Evolutionary conservation across 2,888 invertebrate genomes (phyloP), one percentile per base, ranked within the genome.

Genomic region (Caenorhabditis angaria): DNA sequence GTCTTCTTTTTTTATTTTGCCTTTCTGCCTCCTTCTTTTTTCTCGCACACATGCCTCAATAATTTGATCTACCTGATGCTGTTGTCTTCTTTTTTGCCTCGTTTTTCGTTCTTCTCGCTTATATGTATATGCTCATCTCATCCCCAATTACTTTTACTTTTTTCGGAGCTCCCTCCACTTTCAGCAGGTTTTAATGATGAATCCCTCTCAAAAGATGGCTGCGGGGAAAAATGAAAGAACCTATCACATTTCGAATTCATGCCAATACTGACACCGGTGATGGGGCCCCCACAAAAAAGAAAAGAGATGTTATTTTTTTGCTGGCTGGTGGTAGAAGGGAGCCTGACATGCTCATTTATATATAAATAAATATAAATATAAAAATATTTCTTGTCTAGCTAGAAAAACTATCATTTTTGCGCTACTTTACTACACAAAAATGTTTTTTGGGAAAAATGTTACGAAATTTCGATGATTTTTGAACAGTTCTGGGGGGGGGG

Each of bases 241-340:
- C 63, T 69, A 70, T 70, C 69, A 70, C 69, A 70, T 70, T 70
- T 70, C 64, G 69, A 70, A 70, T 70, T 70, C 69, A 70, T 70
- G 69, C 69, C 69, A 70, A 70, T 70, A 70, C 69, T 70, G 69
- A 70, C 69, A 70, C 69, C 69, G 69, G 69, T 70, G 69, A 70
- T 70, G 69, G 61, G 61, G 63, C n/a, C n/a, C n/a, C n/a, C n/a
- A 18, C 10, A 18, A 41, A 41, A 18, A 14, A 41, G 41, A 41
- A 41, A 41, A 41, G 41, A 41, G n/a, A 64, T 70, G 64, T 70
- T 70, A 61, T 61, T 57, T 27, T 27, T 27, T 24, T 27, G n/a
- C n/a, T 56, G 27, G 56, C 64, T 65, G n/a, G n/a, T n/a, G n/a
- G n/a, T n/a, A n/a, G n/a, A n/a, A n/a, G n/a, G n/a, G n/a, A n/a